Conservation (phyloP, 2,113 vertebrate genomes). For the Empidonax alnorum region DNA sequence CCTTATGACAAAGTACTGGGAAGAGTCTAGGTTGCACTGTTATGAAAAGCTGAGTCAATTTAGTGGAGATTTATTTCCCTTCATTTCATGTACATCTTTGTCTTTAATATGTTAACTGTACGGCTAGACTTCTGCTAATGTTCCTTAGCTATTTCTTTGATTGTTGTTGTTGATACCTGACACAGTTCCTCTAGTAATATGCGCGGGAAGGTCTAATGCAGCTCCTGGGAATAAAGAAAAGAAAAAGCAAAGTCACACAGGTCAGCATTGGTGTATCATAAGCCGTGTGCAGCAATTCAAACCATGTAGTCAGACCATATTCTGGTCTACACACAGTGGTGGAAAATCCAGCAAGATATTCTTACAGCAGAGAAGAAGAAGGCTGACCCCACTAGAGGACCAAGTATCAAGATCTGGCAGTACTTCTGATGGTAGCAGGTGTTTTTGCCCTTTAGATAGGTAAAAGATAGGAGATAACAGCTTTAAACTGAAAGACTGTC, state of each 20-base stretch:
- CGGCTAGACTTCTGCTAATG: background rate
- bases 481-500: background rate
- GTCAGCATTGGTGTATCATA: fast-evolving
- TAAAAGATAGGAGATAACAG: background rate
- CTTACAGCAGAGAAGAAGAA: no score
- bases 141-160: background rate
- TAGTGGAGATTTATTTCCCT: background rate
- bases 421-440: background rate
- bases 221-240: background rate
- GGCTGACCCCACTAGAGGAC: background rate
- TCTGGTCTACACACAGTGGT: fast-evolving
- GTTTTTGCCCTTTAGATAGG: background rate
- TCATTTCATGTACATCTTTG: background rate
- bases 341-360: background rate
- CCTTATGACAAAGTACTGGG: background rate
- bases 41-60: background rate
- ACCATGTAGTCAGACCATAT: background rate
- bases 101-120: background rate
- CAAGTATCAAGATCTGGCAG: background rate
- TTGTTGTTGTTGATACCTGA: background rate
- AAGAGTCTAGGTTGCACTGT: background rate
- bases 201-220: background rate
- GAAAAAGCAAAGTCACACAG: background rate
- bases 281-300: background rate
- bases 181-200: background rate